phyloP scores from a whole-genome alignment of 2,888 invertebrate species.

The Eupithecia tripunctaria region DNA sequence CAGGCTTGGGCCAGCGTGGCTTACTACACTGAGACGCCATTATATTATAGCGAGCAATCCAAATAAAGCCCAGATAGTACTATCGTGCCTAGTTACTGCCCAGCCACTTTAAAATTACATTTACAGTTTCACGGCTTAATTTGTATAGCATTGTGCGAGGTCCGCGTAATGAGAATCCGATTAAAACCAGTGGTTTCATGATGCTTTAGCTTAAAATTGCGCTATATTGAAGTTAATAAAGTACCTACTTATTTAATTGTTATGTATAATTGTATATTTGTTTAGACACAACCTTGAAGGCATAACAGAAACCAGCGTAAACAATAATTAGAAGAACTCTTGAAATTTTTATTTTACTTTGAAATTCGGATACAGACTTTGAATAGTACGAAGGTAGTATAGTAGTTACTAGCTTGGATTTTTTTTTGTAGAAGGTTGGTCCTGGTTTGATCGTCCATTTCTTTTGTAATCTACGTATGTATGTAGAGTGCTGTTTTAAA shows the following conservation, averaged over 20 bases:
- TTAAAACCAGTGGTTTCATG: neutral
- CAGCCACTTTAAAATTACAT: slow-evolving; percentile 24
- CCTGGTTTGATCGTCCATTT: neutral
- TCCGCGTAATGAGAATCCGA: slow-evolving; percentile 14
- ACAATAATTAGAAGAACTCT: neutral
- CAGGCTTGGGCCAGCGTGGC: neutral
- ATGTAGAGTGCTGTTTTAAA: no score
- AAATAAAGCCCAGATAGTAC: slow-evolving; percentile 21
- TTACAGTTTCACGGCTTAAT: slow-evolving; percentile 26
- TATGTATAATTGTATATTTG: neutral
- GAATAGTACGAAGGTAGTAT: no score
- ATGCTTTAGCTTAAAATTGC: neutral
- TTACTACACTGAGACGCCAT: neutral
- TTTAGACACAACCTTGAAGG: neutral
- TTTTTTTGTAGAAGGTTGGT: neutral
- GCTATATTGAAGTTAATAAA: neutral
- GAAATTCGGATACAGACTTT: neutral
- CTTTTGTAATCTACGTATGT: neutral
- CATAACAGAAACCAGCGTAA: neutral
- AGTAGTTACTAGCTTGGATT: no score
- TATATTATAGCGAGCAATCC: slow-evolving; percentile 17
- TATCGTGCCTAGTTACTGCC: slow-evolving; percentile 29
- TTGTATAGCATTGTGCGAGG: slow-evolving; percentile 23
- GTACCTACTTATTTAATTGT: neutral
- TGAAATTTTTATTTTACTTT: neutral